phyloP scores from a whole-genome alignment of 2,888 invertebrate species.

The Pantelozetes paolii region DNA sequence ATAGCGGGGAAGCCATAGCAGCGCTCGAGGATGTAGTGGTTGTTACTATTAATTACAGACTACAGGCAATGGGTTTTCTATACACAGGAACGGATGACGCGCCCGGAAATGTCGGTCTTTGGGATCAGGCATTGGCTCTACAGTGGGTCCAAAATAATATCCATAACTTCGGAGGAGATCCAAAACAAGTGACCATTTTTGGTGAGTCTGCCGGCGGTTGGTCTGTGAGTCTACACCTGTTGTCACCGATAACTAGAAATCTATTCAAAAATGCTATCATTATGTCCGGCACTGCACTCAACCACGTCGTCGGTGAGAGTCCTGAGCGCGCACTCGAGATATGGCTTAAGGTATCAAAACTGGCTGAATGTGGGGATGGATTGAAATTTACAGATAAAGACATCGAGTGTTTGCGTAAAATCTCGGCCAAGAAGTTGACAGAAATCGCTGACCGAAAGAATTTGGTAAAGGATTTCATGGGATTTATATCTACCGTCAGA shows the following conservation, averaged over 20 bases:
- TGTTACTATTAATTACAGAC: slow-evolving; percentile 32
- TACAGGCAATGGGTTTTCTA: background rate
- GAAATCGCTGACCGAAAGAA: background rate
- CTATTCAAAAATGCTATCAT: slow-evolving; percentile 10
- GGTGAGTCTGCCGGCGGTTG: slow-evolving; percentile 3
- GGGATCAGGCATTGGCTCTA: background rate
- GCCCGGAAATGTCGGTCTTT: slow-evolving; percentile 2
- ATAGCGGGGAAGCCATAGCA: background rate
- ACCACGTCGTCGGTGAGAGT: background rate
- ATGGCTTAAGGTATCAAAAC: background rate
- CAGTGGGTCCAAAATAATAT: background rate
- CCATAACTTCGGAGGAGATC: background rate
- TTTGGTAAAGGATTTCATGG: background rate
- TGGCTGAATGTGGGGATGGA: background rate
- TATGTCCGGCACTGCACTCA: background rate
- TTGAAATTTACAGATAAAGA: background rate
- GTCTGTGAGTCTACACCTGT: background rate
- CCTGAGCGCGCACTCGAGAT: background rate
- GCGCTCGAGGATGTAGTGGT: slow-evolving; percentile 15
- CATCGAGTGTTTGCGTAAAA: background rate
- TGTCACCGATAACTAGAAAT: background rate
- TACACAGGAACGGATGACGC: background rate
- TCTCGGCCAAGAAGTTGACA: background rate
- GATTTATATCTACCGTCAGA: background rate
- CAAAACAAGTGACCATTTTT: background rate